Base-by-base conservation (phyloP, 2,888 invertebrate genomes). In the Sphaerophoria taeniata region DNA sequence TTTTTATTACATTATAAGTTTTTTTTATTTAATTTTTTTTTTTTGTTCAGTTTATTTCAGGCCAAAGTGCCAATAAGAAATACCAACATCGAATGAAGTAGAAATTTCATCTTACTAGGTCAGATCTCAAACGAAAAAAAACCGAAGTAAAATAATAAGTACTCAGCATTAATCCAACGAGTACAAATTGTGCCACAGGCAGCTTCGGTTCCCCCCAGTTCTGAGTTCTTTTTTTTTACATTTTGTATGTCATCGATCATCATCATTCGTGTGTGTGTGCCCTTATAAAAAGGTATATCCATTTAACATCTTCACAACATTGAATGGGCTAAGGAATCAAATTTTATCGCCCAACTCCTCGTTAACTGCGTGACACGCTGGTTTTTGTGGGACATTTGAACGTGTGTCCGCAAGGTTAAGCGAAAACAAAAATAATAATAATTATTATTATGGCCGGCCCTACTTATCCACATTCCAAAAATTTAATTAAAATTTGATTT, bases 91-190 rank as follows among this genome's bases (percentile, higher is more conserved):
- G 47, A 58, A 51, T 63, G 56, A 71, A 74, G 65, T 70, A 77
- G 77, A 83, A 70, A 83, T 78, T 78, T 83, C 70, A 45, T 60
- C 61, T 83, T 70, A 83, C 78, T 83, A 83, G 83, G 83, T 78
- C 83, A 83, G 58, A 56, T 73, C 63, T 69, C 12, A 9, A 45
- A 56, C 36, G 53, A 53, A 45, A 53, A 6, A 53, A 43, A 53
- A 14, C 7, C 55, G 53, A 65, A 53, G 36, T 47, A 58, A 58
- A 51, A 49, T 31, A 58, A 43, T 70, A 63, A 65, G 63, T 65
- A 65, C 47, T 33, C 47, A 65, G 16, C 75, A 74, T 82, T 77
- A 58, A 73, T 63, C 39, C 65, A 65, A 70, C 24, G 31, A 78
- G 78, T 83, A 78, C 73, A 63, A 70, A 63, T 78, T 74, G 63